phyloP scores from a whole-genome alignment of 2,113 vertebrate genomes.

The Mungos mungo region DNA sequence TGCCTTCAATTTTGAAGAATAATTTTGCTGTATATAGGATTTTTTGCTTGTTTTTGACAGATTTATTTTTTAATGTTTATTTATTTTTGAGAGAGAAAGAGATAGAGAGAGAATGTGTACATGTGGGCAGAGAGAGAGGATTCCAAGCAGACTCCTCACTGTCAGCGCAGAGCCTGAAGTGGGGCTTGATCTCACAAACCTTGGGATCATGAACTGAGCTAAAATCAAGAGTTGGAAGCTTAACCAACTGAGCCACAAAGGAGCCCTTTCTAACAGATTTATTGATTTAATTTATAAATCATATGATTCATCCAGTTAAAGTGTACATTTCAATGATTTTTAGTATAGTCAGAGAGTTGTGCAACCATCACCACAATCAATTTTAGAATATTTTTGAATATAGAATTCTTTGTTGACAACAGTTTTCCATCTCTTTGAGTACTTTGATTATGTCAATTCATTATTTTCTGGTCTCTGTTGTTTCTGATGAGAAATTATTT shows the following conservation, averaged over 20 bases:
- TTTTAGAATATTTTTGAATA: neutral
- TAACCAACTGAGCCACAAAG: no score
- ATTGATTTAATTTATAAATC: neutral
- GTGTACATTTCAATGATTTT: neutral
- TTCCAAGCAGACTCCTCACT: no score
- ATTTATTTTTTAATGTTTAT: neutral
- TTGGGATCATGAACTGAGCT: no score
- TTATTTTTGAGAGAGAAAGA: no score
- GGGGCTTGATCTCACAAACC: no score
- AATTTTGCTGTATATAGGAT: neutral
- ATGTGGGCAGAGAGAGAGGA: no score
- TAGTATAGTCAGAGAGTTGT: neutral
- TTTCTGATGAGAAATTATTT: neutral
- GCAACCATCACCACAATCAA: neutral
- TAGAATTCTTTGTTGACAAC: neutral
- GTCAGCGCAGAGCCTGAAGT: no score
- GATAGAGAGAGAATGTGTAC: no score
- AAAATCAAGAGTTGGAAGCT: no score
- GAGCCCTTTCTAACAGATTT: neutral
- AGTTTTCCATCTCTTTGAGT: neutral
- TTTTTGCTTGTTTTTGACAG: neutral
- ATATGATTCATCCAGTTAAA: neutral
- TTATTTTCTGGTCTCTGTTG: neutral
- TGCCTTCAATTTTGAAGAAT: neutral
- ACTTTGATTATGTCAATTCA: neutral